Conservation (phyloP, 2,888 invertebrate genomes). For the Gastrophysa polygoni region DNA sequence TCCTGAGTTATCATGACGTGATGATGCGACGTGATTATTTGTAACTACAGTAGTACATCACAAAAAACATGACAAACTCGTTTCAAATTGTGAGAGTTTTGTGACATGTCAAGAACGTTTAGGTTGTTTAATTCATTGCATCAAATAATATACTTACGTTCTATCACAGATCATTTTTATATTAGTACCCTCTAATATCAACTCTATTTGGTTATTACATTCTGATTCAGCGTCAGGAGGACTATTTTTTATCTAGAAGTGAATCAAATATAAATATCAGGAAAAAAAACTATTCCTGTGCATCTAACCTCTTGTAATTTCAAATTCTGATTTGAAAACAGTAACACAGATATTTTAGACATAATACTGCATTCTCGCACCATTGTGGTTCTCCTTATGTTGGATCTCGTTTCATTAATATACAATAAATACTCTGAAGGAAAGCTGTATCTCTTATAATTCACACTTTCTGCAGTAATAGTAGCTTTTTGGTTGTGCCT, state of each 20-base stretch:
- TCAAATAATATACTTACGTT: slow-evolving; percentile 56
- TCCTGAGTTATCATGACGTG: no score
- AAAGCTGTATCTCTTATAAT: slow-evolving; percentile 60
- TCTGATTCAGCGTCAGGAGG: slow-evolving; percentile 30
- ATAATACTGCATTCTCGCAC: slow-evolving; percentile 66
- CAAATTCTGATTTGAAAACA: slow-evolving; percentile 60
- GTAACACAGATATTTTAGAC: slow-evolving; percentile 64
- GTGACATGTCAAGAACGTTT: no score
- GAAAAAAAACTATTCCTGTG: no score
- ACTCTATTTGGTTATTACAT: slow-evolving; percentile 45
- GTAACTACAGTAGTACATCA: no score
- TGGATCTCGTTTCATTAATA: slow-evolving; percentile 64
- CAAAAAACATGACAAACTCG: no score
- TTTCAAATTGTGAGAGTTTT: no score
- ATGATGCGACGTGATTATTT: no score
- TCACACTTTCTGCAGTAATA: slow-evolving; percentile 69
- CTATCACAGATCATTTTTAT: slow-evolving; percentile 55
- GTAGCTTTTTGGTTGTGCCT: slow-evolving; percentile 65
- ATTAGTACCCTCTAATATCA: slow-evolving; percentile 53
- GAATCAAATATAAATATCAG: slow-evolving; percentile 1
- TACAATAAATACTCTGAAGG: slow-evolving; percentile 62
- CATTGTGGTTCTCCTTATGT: slow-evolving; percentile 62
- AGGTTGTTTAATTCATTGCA: slow-evolving; percentile 10
- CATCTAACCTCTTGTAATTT: slow-evolving; percentile 46
- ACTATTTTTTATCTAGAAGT: slow-evolving; percentile 39